A percentile compares a stretch with the other conserved stretches of the same genome.
Evolutionary conservation across 2,797 vertebrate species (phyloP).

Genomic region (Champsocephalus esox): DNA sequence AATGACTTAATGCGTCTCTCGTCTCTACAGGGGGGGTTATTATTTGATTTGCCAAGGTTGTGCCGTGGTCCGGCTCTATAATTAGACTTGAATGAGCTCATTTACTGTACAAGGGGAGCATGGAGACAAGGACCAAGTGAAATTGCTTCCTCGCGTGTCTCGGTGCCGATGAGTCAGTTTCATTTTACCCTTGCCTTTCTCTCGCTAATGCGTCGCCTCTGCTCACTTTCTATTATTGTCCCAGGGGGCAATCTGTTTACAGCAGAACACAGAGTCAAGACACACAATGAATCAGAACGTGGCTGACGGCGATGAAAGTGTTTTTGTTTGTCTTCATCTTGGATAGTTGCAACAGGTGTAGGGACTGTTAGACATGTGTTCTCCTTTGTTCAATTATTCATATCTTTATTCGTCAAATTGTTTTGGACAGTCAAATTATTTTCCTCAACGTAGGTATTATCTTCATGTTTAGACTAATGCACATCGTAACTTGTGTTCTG

Average conservation of each 20-base stretch:
- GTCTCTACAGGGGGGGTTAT: conserved; percentile 59
- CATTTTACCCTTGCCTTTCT: conserved; percentile 11
- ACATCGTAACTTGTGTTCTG: background rate
- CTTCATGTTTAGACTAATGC: background rate
- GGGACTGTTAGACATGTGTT: background rate
- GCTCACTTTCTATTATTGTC: conserved; percentile 39
- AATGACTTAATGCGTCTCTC: conserved; percentile 48
- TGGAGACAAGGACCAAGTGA: conserved; percentile 52
- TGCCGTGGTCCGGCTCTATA: conserved; percentile 62
- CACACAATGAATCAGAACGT: conserved; percentile 13
- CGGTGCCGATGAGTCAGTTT: conserved; percentile 48
- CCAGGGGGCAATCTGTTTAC: conserved; percentile 38
- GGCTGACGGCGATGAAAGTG: background rate
- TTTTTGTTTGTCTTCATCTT: conserved; percentile 28
- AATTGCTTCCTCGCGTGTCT: conserved; percentile 55
- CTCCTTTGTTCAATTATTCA: no score
- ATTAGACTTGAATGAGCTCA: conserved; percentile 72
- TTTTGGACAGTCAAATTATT: no score
- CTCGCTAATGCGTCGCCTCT: conserved; percentile 30
- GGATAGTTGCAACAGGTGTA: conserved; percentile 5
- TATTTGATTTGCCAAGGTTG: conserved; percentile 68
- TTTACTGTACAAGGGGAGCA: conserved; percentile 61
- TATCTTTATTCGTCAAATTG: no score
- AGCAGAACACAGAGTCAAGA: conserved; percentile 35
- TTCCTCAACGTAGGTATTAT: background rate